A percentile compares a stretch with the other conserved stretches of the same genome.
Evolutionary conservation across 2,113 vertebrate species (phyloP).

Genomic region (Tor tambroides): DNA sequence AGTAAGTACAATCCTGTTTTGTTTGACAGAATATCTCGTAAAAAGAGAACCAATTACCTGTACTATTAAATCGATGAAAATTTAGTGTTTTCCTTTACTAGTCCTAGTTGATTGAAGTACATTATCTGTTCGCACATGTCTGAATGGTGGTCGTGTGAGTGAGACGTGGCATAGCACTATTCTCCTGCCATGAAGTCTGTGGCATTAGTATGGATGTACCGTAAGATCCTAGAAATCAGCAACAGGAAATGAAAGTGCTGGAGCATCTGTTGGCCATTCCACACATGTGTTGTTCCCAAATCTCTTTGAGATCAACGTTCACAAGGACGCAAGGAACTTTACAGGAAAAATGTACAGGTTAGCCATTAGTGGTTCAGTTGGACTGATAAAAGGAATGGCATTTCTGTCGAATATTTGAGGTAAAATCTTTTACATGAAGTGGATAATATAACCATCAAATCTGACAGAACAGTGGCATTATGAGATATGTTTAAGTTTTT

Average conservation of each 20-base stretch:
- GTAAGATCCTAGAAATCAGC: conserved; percentile 1
- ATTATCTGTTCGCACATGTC: background rate
- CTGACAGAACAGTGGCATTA: background rate
- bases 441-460: background rate
- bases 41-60: background rate
- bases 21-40: background rate
- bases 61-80: background rate
- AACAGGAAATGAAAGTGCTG: conserved; percentile 61
- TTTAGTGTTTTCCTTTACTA: background rate
- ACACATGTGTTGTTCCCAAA: conserved; percentile 18
- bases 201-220: conserved; percentile 27
- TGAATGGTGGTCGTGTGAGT: background rate
- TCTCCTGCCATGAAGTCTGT: conserved; percentile 15
- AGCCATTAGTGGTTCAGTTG: background rate
- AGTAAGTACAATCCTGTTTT: no score
- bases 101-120: background rate
- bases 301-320: conserved; percentile 3
- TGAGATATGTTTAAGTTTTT: no score
- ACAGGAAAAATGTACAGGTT: background rate
- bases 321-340: background rate
- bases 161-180: conserved; percentile 17
- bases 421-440: background rate
- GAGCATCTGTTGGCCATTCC: conserved; percentile 46
- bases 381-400: background rate
- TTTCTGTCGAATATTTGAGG: background rate